Evolutionary conservation across 1,140 invertebrate species (phyloP), one percentile per base, ranked within the genome.

Genomic region (Drosophila quadrilineata): DNA sequence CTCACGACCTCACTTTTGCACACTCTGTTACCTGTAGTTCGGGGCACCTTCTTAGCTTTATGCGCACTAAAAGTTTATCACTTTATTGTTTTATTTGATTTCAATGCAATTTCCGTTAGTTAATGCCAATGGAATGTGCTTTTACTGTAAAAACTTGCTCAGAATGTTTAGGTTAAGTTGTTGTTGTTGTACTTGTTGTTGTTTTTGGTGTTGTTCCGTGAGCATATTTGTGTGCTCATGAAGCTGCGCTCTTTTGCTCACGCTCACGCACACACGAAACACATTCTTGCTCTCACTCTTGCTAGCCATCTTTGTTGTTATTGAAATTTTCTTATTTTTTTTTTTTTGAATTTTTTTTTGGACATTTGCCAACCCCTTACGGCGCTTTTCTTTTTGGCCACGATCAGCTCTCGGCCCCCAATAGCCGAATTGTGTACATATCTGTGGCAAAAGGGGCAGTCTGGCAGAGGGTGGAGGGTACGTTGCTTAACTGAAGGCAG

Each of bases 401-500:
- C 71, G 70, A 77, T 73, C 79, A 85, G 79, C 70, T 82, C 76
- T n/a, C n/a, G n/a, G 76, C 75, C 75, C 75, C 58, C 75, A 75
- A 75, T 75, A 57, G 66, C 50, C 36, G 62, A 31, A 8, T 26
- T 16, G 21, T 8, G 28, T 40, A 36, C 22, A 33, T 17, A 2
- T 19, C 19, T 14, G 19, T 17, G 28, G 21, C 3, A n/a, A 10
- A n/a, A 0, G 8, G 31, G 12, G 9, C n/a, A 14, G 12, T 21
- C 6, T 26, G 10, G 8, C n/a, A 6, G 4, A 8, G 19, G 24
- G 17, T 1, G 19, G 1, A 8, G 6, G 22, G 12, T 10, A 21
- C 12, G 43, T 8, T 45, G 8, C 3, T n/a, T n/a, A 28, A 29
- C 14, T 12, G n/a, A 24, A 28, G 6, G 46, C n/a, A n/a, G n/a